Base-by-base conservation (phyloP, 2,113 vertebrate species). In the Neomonachus schauinslandi region DNA sequence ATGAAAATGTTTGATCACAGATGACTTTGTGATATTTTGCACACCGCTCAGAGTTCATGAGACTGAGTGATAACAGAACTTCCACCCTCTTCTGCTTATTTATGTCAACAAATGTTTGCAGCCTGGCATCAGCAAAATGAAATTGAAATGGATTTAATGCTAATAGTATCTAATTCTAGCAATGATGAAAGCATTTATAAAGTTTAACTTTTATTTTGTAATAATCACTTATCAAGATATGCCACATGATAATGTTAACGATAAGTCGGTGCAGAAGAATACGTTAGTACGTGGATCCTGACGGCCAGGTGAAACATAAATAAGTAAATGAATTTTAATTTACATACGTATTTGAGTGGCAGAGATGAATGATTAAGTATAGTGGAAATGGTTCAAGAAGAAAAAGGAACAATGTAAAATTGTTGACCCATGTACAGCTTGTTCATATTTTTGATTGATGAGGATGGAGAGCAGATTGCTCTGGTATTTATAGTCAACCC, bases 361-460 rank as follows among this genome's bases (percentile, higher is more conserved):
- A 92, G 36, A 77, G 33, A 76, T 81, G 28, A 67, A 71, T 88
- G 26, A n/a, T 69, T 87, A 71, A 46, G 0, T 67, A 36, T 53
- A 65, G 71, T 82, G 81, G 72, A 91, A 97, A 76, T 67, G 79
- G 18, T 57, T 93, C 22, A 91, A 57, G 31, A 59, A 94, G 85
- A 92, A 93, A 85, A 94, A 76, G 93, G 74, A 88, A 61, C 39
- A 83, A 13, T 55, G 7, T 36, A 59, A 79, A 92, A 92, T 69
- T 74, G 46, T 55, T 89, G 26, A 57, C 80, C 71, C 36, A 82
- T 83, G 49, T 90, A 83, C 26, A 76, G 16, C 28, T 85, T 81
- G 55, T 91, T 88, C 82, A 82, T 89, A 67, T 63, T 87, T 95
- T 84, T 59, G 94, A 92, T 33, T 96, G 82, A 91, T 93, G 65